A percentile compares a stretch with the other conserved stretches of the same genome.
phyloP scores from a whole-genome alignment of 1,140 invertebrate species.

The Episyrphus balteatus region DNA sequence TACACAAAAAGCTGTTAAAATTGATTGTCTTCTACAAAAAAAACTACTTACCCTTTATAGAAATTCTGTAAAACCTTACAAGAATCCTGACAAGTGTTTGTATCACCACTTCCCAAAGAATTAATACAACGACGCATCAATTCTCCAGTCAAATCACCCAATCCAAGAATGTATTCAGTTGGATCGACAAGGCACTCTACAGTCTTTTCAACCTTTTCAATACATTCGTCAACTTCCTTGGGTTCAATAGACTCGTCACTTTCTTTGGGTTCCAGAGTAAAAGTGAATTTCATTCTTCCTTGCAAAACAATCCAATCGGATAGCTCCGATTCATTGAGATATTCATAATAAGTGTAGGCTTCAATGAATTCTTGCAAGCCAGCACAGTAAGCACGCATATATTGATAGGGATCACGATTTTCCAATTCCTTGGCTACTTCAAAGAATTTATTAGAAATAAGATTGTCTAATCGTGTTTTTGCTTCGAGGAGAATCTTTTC shows the following conservation, averaged over 20 bases:
- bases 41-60: constrained; percentile 44
- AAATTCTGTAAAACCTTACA: constrained; percentile 62
- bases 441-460: constrained; percentile 51
- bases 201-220: constrained; percentile 19
- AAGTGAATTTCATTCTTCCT: constrained; percentile 32
- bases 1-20: constrained; percentile 9
- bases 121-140: constrained; percentile 82
- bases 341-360: constrained; percentile 66
- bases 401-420: constrained; percentile 61
- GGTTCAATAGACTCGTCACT: background rate
- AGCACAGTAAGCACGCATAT: constrained; percentile 57
- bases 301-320: constrained; percentile 29
- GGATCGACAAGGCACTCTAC: constrained; percentile 24
- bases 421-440: constrained; percentile 60
- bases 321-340: constrained; percentile 37
- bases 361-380: constrained; percentile 84
- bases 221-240: constrained; percentile 5
- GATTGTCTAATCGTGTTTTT: constrained; percentile 46
- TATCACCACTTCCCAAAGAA: constrained; percentile 63
- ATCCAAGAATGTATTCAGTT: constrained; percentile 52
- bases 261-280: constrained; percentile 20
- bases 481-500: constrained; percentile 52
- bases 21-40: too few relatives aligned
- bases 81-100: constrained; percentile 60
- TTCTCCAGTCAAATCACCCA: constrained; percentile 82